phyloP scores from a whole-genome alignment of 2,888 invertebrate genomes.

The Oscheius sp. region DNA sequence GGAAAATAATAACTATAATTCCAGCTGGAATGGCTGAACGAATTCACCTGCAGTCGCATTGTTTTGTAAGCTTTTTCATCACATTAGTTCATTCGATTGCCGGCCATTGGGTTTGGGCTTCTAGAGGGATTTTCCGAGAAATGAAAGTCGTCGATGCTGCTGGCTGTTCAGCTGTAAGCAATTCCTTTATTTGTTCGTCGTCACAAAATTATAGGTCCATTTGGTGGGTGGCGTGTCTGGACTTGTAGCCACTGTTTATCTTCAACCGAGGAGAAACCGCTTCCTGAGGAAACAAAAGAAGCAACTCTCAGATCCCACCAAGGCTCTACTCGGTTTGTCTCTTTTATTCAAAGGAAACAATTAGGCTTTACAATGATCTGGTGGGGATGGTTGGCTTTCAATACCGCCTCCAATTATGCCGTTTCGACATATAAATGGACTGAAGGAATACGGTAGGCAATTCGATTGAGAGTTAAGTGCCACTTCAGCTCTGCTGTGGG shows the following conservation, averaged over 20 bases:
- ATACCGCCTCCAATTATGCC: conserved; percentile 65
- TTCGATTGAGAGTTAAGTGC: no score
- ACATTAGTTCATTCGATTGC: conserved; percentile 60
- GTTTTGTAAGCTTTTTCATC: conserved; percentile 53
- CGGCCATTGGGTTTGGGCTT: conserved; percentile 63
- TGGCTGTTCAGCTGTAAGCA: conserved; percentile 58
- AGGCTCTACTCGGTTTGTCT: conserved; percentile 53
- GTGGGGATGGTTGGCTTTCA: conserved; percentile 66
- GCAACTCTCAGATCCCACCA: conserved; percentile 64
- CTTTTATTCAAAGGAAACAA: not conserved
- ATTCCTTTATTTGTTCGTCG: not conserved
- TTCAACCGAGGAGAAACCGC: conserved; percentile 54
- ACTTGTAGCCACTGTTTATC: conserved; percentile 62
- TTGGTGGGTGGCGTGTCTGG: conserved; percentile 64
- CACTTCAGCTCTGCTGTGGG: conserved; percentile 52
- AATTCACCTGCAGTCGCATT: conserved; percentile 63
- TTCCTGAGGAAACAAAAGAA: conserved; percentile 54
- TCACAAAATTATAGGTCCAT: conserved; percentile 48
- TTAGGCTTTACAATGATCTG: conserved; percentile 64
- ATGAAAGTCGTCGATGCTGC: conserved; percentile 66
- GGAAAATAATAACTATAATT: conserved; percentile 18
- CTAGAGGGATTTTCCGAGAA: conserved; percentile 56
- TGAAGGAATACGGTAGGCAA: conserved; percentile 58
- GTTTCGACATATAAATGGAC: conserved; percentile 62
- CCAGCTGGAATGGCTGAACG: conserved; percentile 66